phyloP scores from a whole-genome alignment of 1,140 invertebrate genomes.

The Dreissena polymorpha region DNA sequence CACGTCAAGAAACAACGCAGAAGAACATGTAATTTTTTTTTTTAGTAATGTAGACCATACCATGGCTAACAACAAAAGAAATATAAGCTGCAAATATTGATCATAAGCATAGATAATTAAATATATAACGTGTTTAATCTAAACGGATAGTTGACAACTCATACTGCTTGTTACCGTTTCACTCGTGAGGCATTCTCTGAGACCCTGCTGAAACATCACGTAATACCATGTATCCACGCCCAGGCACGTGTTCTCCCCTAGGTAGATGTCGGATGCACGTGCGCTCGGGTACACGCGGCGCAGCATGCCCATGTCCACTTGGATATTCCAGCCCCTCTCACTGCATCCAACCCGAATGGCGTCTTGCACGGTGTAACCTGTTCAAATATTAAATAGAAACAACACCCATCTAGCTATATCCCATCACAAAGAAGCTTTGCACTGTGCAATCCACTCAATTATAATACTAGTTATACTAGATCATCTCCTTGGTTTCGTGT shows the following conservation, averaged over 20 bases:
- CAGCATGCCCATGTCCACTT: slow-evolving; percentile 29
- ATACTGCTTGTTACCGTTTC: slow-evolving; percentile 15
- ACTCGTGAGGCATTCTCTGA: slow-evolving; percentile 29
- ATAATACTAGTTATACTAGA: not conserved
- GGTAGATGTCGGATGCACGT: slow-evolving; percentile 40
- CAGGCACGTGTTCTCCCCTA: slow-evolving; percentile 37
- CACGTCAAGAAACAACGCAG: too few relatives aligned
- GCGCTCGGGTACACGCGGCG: slow-evolving; percentile 15
- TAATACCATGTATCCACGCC: not conserved
- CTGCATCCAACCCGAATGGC: slow-evolving; percentile 14
- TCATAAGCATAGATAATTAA: too few relatives aligned
- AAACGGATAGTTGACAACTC: too few relatives aligned
- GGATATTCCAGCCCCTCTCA: slow-evolving; percentile 28
- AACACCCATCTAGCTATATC: too few relatives aligned
- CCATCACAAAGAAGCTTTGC: too few relatives aligned
- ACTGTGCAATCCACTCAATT: not conserved
- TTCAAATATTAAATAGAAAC: too few relatives aligned
- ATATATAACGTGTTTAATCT: too few relatives aligned
- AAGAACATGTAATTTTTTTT: not conserved
- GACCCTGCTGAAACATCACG: slow-evolving; percentile 19
- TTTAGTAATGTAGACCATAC: not conserved
- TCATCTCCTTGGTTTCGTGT: not conserved
- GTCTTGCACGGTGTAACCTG: slow-evolving; percentile 1
- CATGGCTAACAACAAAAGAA: not conserved
- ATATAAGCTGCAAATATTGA: too few relatives aligned